phyloP scores from a whole-genome alignment of 2,113 vertebrate genomes.

The Phaethornis superciliosus region DNA sequence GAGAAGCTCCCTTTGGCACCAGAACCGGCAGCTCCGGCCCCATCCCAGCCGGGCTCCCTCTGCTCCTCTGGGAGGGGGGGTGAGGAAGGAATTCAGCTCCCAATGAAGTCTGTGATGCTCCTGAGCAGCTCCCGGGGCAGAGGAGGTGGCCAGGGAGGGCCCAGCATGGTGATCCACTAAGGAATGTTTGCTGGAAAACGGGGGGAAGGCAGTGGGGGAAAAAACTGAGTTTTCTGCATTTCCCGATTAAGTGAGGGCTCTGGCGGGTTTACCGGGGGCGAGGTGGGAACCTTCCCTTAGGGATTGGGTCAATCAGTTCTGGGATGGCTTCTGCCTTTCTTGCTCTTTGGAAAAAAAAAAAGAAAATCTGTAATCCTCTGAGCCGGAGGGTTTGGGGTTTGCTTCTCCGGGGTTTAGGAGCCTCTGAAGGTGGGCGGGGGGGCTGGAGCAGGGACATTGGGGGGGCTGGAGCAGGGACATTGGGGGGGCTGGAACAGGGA shows the following conservation, averaged over 20 bases:
- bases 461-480: no score
- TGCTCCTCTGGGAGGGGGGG: background rate
- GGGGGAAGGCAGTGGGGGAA: background rate
- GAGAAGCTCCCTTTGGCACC: background rate
- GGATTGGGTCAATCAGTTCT: accelerated
- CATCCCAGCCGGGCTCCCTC: background rate
- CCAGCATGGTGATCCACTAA: background rate
- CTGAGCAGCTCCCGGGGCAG: background rate
- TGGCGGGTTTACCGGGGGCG: background rate
- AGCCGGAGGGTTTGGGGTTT: accelerated
- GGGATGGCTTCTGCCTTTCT: background rate
- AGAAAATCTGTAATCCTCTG: background rate
- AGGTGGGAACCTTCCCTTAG: background rate
- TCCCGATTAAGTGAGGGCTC: background rate
- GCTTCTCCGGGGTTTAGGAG: background rate
- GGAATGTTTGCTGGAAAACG: background rate
- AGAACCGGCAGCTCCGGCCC: background rate
- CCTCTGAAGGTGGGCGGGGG: background rate
- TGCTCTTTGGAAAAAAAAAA: background rate
- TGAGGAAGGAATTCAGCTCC: background rate
- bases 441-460: no score
- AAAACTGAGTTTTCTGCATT: background rate
- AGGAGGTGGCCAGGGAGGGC: background rate
- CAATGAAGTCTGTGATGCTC: background rate
- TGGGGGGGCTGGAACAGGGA: no score